phyloP scores from a whole-genome alignment of 2,113 vertebrate genomes.

The Cyprinodon variegatus region DNA sequence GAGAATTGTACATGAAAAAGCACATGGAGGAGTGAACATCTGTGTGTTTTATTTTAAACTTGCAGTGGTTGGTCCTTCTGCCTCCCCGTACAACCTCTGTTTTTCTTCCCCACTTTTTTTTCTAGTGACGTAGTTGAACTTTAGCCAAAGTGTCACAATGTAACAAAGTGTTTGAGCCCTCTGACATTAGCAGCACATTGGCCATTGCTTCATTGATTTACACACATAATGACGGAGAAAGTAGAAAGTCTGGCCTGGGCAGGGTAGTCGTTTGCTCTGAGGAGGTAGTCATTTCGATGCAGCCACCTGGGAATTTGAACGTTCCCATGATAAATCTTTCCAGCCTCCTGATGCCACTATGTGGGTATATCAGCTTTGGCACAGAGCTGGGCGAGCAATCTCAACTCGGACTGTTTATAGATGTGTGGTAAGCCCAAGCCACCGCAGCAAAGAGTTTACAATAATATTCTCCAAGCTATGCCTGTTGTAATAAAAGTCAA shows the following conservation, averaged over 20 bases:
- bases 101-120: background rate
- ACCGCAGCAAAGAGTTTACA: slow-evolving; percentile 65
- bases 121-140: background rate
- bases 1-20: slow-evolving; percentile 48
- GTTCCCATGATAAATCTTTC: slow-evolving; percentile 50
- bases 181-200: slow-evolving; percentile 32
- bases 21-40: slow-evolving; percentile 31
- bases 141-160: background rate
- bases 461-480: slow-evolving; percentile 69
- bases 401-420: slow-evolving; percentile 34
- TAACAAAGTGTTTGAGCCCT: slow-evolving; percentile 27
- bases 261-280: slow-evolving; percentile 54
- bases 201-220: slow-evolving; percentile 55
- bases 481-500: slow-evolving; percentile 67
- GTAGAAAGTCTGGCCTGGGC: slow-evolving; percentile 38
- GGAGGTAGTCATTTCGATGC: slow-evolving; percentile 20
- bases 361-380: slow-evolving; percentile 43
- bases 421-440: slow-evolving; percentile 58
- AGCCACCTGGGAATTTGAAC: slow-evolving; percentile 41
- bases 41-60: slow-evolving; percentile 1
- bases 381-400: slow-evolving; percentile 32
- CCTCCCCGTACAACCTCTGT: background rate
- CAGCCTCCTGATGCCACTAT: slow-evolving; percentile 35
- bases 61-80: background rate
- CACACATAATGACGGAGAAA: slow-evolving; percentile 44